Evolutionary conservation across 2,797 vertebrate species (phyloP), one percentile per base, ranked within the genome.

Genomic region (Enteromius radiatus): DNA sequence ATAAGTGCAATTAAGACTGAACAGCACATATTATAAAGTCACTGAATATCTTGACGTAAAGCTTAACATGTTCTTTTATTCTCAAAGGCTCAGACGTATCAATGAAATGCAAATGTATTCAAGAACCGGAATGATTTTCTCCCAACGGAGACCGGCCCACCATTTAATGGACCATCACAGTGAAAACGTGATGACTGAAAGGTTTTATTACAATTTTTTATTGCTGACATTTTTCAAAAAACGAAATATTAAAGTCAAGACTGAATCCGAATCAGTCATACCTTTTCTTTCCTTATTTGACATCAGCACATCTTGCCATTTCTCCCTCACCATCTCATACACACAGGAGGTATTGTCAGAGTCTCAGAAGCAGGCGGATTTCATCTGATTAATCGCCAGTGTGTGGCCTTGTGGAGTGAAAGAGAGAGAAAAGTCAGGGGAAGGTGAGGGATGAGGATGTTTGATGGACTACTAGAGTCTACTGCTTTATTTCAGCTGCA

Each of bases 31-130:
- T 21, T 14, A 15, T 41, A 45, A 59, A 70, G 23, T 28, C 23
- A 31, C 17, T n/a, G 26, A 85, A 59, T 70, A 41, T 68, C 76
- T 74, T 85, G 41, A 85, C 47, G 78, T 76, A 85, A 52, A 70
- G 69, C 71, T 85, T 85, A 85, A 61, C 80, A 69, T 78, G 21
- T 87, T 43, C 63, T 36, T 80, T 82, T 70, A 67, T n/a, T 65
- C 84, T 80, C 26, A 26, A 14, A 78, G 11, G 77, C 45, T 67
- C 52, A 59, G 26, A 23, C 11, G 63, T 54, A 75, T 47, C 85
- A 89, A 90, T 88, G 70, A 85, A 76, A 91, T 91, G 85, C 68
- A 89, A 88, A 91, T 91, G 14, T 82, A 86, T 83, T 84, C 59
- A 28, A 61, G 63, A 83, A 84, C 87, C 33, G 76, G 79, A 91